Conservation (phyloP, 1,140 invertebrate genomes). For the Neodiprion virginianus region DNA sequence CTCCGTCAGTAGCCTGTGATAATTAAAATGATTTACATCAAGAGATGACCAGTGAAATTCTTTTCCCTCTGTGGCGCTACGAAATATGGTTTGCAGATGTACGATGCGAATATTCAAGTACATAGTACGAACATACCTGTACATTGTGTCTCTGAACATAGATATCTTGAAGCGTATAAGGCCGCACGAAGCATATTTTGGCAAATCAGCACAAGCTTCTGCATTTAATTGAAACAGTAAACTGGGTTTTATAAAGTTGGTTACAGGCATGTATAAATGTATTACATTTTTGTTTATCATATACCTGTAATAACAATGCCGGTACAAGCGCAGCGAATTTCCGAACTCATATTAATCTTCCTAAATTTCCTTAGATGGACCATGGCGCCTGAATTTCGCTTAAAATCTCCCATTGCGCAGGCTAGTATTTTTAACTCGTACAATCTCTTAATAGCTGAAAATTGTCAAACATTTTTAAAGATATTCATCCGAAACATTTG, state of each 20-base stretch:
- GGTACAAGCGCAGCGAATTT: constrained; percentile 44
- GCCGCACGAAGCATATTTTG: constrained; percentile 67
- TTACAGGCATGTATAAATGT: not conserved
- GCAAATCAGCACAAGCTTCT: constrained; percentile 57
- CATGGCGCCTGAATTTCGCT: constrained; percentile 43
- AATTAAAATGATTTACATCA: not conserved
- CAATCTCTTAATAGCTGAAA: constrained; percentile 63
- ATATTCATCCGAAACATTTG: constrained; percentile 12
- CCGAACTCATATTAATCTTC: constrained; percentile 27
- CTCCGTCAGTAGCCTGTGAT: constrained; percentile 63
- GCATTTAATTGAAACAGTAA: constrained; percentile 26
- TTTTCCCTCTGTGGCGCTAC: too few relatives aligned
- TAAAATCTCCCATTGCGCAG: constrained; percentile 67
- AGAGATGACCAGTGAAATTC: too few relatives aligned
- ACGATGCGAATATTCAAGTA: too few relatives aligned
- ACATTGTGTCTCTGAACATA: constrained; percentile 65
- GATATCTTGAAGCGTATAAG: constrained; percentile 66
- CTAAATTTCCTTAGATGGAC: constrained; percentile 51
- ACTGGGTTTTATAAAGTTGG: constrained; percentile 23
- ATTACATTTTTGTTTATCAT: constrained; percentile 6
- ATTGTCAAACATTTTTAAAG: not conserved
- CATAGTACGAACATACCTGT: constrained; percentile 45
- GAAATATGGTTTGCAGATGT: too few relatives aligned
- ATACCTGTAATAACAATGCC: constrained; percentile 38
- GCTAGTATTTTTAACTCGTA: constrained; percentile 66